Base-by-base conservation (phyloP, 2,113 vertebrate species). In the Poecile atricapillus region DNA sequence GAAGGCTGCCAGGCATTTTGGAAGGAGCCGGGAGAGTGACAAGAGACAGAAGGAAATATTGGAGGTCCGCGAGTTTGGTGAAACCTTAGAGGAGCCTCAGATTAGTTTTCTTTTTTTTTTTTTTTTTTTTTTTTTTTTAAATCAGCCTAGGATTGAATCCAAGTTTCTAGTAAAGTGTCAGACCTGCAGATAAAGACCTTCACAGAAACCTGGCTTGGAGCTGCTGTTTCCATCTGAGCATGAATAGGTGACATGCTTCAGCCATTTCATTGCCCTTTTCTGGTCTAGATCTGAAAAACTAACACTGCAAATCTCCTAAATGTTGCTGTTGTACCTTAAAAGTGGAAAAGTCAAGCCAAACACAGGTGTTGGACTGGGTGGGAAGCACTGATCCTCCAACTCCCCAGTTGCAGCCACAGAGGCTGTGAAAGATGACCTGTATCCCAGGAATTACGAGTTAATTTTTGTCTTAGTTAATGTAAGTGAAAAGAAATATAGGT, bases 371-470 rank as follows among this genome's bases (percentile, higher is more conserved):
- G 3, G 8, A 9, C 39, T 78, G 20, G 5, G 5, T 5, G 2
- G 24, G 46, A 77, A 62, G 37, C 16, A 53, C 21, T 62, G 20
- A 35, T 53, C 31, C 7, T 78, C 31, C 35, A 64, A 3, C 7
- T 75, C 24, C 3, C 15, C 16, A 18, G 15, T 5, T 70, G 22
- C 28, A 69, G 35, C 10, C 8, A 3, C 4, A 24, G 28, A 1
- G 25, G 5, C 6, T 76, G 23, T 9, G 22, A 39, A 82, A 46
- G 56, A 53, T 69, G 27, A 10, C 9, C 25, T 87, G 77, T 22
- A 23, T 52, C 31, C 31, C 6, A 10, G 20, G 4, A 12, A 60
- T 37, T 1, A 1, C 5, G 1, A 1, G 11, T 49, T 74, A 33
- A 8, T 47, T 93, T 93, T 85, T 77, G 6, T 76, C 27, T 41